Base-by-base conservation (phyloP, 2,888 invertebrate genomes). In the Drosophila rellima region DNA sequence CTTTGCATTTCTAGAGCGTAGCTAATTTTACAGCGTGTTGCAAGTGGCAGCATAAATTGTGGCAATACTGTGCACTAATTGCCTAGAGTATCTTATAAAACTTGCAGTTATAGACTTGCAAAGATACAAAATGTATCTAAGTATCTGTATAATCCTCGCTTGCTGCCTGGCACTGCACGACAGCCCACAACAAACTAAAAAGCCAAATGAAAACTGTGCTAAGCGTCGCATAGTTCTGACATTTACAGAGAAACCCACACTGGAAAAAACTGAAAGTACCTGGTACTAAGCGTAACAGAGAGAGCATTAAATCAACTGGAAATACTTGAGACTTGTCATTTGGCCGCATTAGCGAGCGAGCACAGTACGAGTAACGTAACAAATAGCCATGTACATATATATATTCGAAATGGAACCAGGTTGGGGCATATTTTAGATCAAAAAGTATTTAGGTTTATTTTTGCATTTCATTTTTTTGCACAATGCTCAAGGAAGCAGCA, bases 401-500 rank as follows among this genome's bases (percentile, higher is more conserved):
- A 26, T 45, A 40, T 51, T 15, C 20, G 50, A 67, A 82, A 78
- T 63, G 84, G 65, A 84, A 89, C 85, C 84, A 89, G 89, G 88
- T 84, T 84, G 78, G 29, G 31, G 69, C 88, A 80, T 77, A 74
- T 73, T 72, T 51, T 74, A 56, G 56, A 59, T 66, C 54, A 55
- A 20, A 55, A 77, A 82, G 70, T 89, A 89, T 84, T 84, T 89
- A 72, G 88, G 88, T 76, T 89, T 52, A 70, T 55, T 68, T 88
- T 88, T 76, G 74, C 78, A 78, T 70, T 83, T 76, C 59, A 54
- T 68, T 17, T 50, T 44, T 48, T 70, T 35, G 55, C 60, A 74
- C 70, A 71, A 74, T 72, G 82, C 85, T 82, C 80, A 88, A 90
- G 90, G 90, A 90, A 88, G 89, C 78, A 35, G 69, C 78, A 42